Evolutionary conservation across 2,888 invertebrate genomes (phyloP).

Genomic region (Andrena bicolor): DNA sequence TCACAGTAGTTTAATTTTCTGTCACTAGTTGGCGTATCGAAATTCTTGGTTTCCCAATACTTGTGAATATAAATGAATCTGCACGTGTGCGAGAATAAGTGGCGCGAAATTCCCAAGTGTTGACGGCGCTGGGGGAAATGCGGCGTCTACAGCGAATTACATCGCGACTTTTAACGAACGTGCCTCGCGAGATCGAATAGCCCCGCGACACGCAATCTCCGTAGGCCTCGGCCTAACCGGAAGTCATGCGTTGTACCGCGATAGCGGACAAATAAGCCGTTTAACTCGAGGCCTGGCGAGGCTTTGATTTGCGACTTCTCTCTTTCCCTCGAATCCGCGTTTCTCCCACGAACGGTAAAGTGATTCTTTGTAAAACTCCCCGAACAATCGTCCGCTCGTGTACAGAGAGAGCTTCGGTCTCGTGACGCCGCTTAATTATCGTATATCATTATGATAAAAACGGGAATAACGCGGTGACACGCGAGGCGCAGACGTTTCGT

Average conservation of each 20-base stretch:
- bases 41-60: too few relatives aligned
- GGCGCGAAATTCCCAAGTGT: conserved; percentile 49
- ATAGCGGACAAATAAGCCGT: conserved; percentile 68
- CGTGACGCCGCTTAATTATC: conserved; percentile 57
- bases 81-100: conserved; percentile 38
- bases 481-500: conserved; percentile 51
- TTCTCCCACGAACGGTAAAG: conserved; percentile 4
- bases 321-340: neutral
- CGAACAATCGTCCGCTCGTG: conserved; percentile 28
- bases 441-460: conserved; percentile 52
- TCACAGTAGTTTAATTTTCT: too few relatives aligned
- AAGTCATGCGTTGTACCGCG: conserved; percentile 60
- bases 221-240: conserved; percentile 46
- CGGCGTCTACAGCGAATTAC: conserved; percentile 44
- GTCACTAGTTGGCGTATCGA: too few relatives aligned
- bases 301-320: conserved; percentile 38
- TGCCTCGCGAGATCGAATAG: conserved; percentile 48
- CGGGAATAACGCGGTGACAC: conserved; percentile 55
- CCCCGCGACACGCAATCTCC: conserved; percentile 60
- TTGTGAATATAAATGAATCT: conserved; percentile 19
- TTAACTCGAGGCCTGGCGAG: conserved; percentile 43
- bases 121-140: conserved; percentile 33
- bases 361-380: conserved; percentile 4
- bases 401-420: conserved; percentile 11
- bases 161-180: conserved; percentile 55